Base-by-base conservation (phyloP, 2,113 vertebrate genomes). In the Galemys pyrenaicus region DNA sequence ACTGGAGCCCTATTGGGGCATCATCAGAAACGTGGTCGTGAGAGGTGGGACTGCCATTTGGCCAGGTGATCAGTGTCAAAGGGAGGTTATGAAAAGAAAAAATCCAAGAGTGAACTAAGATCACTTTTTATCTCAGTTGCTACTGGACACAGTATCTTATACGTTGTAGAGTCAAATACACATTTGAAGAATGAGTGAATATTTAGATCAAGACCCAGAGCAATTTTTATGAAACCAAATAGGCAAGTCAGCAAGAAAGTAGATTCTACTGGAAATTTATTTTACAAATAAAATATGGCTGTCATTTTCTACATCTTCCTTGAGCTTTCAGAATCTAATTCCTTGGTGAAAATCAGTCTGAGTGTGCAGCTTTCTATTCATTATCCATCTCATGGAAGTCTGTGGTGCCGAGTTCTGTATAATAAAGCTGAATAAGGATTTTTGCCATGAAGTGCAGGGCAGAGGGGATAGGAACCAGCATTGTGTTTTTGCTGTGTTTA, bases 221-320 rank as follows among this genome's bases (percentile, higher is more conserved):
- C 56, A 68, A 20, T 64, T 91, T n/a, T 94, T n/a, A 82, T 86
- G 51, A 86, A 82, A 0, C 64, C 75, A 44, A 17, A 6, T 54
- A 75, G 60, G 65, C 74, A 80, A 22, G 64, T 80, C 68, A 74
- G 87, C 70, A 87, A 64, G 75, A 70, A 78, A 70, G n/a, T 74
- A 35, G 49, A 62, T 51, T 70, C 58, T 74, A 28, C 39, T 83
- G 65, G 87, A 73, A 68, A 92, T 83, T 60, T 28, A 71, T 81
- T 58, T 78, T 67, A 74, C 37, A 81, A 28, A 62, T 81, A 62
- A 92, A 92, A 28, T 86, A 64, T 30, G 56, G 15, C 49, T 92
- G 54, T 46, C 32, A 11, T 89, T 54, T 95, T 46, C 39, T 56
- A 10, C 24, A 37, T 92, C 49, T 92, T 64, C 37, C 79, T 71